phyloP scores from a whole-genome alignment of 2,113 vertebrate species.

The Tachysurus vachellii region DNA sequence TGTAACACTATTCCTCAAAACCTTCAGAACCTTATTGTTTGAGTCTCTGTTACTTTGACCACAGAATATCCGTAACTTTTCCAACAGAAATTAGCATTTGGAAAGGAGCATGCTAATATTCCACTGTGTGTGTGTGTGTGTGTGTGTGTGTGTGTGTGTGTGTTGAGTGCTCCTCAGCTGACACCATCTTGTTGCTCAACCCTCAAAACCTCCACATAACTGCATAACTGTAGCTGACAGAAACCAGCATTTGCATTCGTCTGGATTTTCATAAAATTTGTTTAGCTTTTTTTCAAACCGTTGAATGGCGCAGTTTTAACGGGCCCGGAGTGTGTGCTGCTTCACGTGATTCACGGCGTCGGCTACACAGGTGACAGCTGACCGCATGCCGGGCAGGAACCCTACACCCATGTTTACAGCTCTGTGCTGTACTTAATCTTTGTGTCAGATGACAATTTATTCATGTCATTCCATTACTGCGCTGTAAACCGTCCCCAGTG shows the following conservation, averaged over 20 bases:
- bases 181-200: neutral
- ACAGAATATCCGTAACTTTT: neutral
- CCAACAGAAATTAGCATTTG: neutral
- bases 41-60: neutral
- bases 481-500: slow-evolving; percentile 52
- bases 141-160: neutral
- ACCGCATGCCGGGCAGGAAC: slow-evolving; percentile 18
- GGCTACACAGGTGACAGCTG: slow-evolving; percentile 34
- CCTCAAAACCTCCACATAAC: no score
- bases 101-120: neutral
- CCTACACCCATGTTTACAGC: slow-evolving; percentile 19
- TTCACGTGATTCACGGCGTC: neutral
- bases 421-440: slow-evolving; percentile 51
- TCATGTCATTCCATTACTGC: slow-evolving; percentile 55
- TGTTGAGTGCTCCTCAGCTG: neutral
- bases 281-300: neutral
- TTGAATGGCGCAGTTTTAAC: no score
- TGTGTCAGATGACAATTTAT: slow-evolving; percentile 56
- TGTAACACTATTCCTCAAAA: neutral
- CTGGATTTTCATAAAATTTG: neutral
- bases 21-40: neutral
- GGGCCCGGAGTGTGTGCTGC: no score
- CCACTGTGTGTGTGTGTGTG: no score
- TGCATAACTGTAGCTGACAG: neutral
- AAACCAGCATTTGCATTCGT: neutral